Evolutionary conservation across 2,888 invertebrate genomes (phyloP), one percentile per base, ranked within the genome.

Genomic region (Brenthis hecate): DNA sequence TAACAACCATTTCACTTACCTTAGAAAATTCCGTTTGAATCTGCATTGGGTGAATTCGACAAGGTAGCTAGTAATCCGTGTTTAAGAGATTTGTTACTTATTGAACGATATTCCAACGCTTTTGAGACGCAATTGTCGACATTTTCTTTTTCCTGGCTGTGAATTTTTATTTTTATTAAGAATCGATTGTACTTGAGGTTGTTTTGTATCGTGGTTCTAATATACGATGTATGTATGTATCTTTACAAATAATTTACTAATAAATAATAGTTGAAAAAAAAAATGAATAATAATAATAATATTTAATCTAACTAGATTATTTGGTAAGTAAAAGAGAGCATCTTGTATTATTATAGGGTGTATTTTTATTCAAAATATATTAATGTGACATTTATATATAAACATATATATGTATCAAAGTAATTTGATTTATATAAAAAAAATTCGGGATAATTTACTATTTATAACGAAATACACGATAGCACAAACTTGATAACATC

Each of bases 61-160:
- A 81, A 74, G 66, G 80, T 80, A 73, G 73, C 54, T 32, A 16
- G 66, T 65, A 56, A 56, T 66, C 56, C 73, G 74, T 73, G 76
- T 76, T 78, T 74, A 80, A 73, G 69, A 76, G 75, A 79, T 80
- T 78, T 76, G 73, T 71, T 76, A 74, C 74, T 79, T 73, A 76
- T 78, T 74, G 75, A 75, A 76, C 72, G 73, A 75, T 77, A 77
- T 73, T 72, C 66, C 51, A 48, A 56, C 23, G 68, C 72, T 69
- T 72, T 73, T 68, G 71, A 73, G 65, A 67, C 66, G 66, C 63
- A 63, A 69, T 71, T 63, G 61, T 69, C 56, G 66, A 58, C 54
- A 19, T 66, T 68, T 62, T 65, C 58, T 65, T 63, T 69, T 56
- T 57, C 56, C 55, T 14, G 50, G 57, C 53, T 55, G 61, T 56